These are phyloP conservation scores for Globia sparganii DNA, from an alignment of 2,888 invertebrate species.

Conservation along the genomic window DNA sequence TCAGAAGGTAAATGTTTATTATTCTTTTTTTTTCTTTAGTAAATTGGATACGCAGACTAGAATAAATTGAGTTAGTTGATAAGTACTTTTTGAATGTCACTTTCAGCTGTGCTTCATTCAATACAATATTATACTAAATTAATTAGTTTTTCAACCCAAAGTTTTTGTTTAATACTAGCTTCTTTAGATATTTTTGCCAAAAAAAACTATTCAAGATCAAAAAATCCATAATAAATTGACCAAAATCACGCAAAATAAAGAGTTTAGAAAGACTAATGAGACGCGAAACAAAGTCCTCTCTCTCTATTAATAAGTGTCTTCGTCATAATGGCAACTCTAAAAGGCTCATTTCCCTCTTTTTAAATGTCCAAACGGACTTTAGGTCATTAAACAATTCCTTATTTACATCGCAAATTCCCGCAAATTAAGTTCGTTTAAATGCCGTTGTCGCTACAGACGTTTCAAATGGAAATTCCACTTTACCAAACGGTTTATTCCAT, in stretches of 20 bases:
- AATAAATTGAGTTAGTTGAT: background rate
- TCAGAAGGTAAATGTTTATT: background rate
- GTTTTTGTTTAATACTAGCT: background rate
- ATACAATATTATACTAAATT: background rate
- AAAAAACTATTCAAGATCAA: background rate
- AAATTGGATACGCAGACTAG: background rate
- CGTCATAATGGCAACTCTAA: slow-evolving; percentile 55
- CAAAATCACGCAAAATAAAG: slow-evolving; percentile 31
- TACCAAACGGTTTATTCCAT: slow-evolving; percentile 65
- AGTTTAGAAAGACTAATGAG: slow-evolving; percentile 38
- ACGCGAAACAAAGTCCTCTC: slow-evolving; percentile 35
- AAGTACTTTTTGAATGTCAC: background rate
- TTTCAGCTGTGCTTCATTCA: background rate
- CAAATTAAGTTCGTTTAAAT: slow-evolving; percentile 75
- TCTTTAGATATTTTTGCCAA: background rate
- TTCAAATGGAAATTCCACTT: slow-evolving; percentile 67
- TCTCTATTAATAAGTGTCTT: slow-evolving; percentile 61
- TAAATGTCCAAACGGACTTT: slow-evolving; percentile 67
- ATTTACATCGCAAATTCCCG: slow-evolving; percentile 74
- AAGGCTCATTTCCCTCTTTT: slow-evolving; percentile 63
- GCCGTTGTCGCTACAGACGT: slow-evolving; percentile 67
- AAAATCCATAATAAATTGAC: slow-evolving; percentile 5
- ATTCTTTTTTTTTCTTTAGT: background rate
- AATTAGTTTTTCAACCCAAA: background rate
- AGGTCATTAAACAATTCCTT: slow-evolving; percentile 74